Conservation (phyloP, 2,113 vertebrate species). For the human region DNA sequence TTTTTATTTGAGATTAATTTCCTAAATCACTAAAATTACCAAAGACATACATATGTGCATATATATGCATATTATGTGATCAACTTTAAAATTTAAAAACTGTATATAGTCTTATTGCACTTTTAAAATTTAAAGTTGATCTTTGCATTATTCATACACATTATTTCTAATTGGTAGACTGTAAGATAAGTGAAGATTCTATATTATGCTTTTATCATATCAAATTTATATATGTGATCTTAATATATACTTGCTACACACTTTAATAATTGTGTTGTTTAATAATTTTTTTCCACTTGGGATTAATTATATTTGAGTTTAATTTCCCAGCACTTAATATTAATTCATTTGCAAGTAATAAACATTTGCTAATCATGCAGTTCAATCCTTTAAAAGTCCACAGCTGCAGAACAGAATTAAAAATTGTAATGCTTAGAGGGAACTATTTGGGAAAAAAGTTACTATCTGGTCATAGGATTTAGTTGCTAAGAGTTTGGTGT, state of each 20-base stretch:
- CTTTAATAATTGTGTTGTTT: background rate
- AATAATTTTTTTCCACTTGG: background rate
- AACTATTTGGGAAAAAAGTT: background rate
- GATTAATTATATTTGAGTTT: background rate
- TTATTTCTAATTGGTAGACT: constrained; percentile 26
- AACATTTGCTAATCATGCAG: background rate
- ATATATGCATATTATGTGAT: constrained; percentile 43
- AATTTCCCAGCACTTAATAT: background rate
- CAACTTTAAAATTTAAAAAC: constrained; percentile 55
- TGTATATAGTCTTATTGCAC: background rate
- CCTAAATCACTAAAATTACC: constrained; percentile 69
- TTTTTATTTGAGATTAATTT: constrained; percentile 74
- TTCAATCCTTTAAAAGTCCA: background rate
- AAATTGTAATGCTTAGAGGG: background rate
- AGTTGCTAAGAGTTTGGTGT: background rate
- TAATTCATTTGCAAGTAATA: background rate
- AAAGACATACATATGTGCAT: constrained; percentile 36
- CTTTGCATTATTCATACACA: background rate
- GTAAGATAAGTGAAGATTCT: background rate
- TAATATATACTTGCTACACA: background rate
- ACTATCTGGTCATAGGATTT: background rate
- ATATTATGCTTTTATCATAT: background rate
- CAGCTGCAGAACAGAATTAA: background rate
- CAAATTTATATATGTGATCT: background rate
- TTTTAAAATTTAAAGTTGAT: constrained; percentile 34